phyloP scores from a whole-genome alignment of 1,140 invertebrate genomes.

The Portunus trituberculatus region DNA sequence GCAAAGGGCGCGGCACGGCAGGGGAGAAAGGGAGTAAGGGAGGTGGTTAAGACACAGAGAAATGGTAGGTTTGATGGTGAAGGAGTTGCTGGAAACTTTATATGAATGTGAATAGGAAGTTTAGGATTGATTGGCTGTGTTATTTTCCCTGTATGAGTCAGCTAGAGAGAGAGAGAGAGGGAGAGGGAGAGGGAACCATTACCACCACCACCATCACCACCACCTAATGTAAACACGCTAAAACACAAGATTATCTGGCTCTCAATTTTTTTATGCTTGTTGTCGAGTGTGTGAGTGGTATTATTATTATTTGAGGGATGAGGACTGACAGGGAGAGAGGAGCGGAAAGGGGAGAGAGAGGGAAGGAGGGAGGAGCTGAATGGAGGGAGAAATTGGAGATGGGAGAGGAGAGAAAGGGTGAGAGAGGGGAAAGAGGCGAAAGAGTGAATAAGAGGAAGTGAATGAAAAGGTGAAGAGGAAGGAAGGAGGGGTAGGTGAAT shows the following conservation, averaged over 20 bases:
- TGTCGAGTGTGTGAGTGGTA: slow-evolving; percentile 34
- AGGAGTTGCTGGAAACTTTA: neutral
- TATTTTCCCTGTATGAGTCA: neutral
- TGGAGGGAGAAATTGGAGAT: neutral
- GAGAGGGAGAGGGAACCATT: no score
- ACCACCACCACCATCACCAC: no score
- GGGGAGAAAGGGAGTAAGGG: neutral
- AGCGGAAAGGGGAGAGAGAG: neutral
- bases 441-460: neutral
- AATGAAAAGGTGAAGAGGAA: slow-evolving; percentile 4
- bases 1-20: neutral
- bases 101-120: neutral
- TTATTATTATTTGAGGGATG: neutral
- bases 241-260: slow-evolving; percentile 32
- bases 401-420: neutral
- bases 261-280: slow-evolving; percentile 51
- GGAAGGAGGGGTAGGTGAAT: neutral
- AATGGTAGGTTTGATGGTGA: neutral
- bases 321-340: neutral
- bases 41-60: neutral
- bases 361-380: neutral
- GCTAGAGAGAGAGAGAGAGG: no score
- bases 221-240: no score
- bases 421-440: neutral
- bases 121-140: neutral